Base-by-base conservation (phyloP, 2,888 invertebrate genomes). In the Eustalomyia histrio region DNA sequence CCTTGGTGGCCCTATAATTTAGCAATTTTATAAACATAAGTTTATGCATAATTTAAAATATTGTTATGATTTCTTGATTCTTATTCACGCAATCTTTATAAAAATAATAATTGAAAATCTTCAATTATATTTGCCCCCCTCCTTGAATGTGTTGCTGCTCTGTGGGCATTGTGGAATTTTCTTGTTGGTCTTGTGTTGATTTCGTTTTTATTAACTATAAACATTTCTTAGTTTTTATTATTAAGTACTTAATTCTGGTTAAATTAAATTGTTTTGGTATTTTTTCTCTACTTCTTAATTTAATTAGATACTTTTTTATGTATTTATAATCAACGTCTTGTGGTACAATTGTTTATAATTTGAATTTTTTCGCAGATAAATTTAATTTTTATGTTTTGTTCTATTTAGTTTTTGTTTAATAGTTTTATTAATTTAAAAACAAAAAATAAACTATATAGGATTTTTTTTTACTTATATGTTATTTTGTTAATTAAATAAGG, bases 1-100 rank as follows among this genome's bases (percentile, higher is more conserved):
- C 35, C 14, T 14, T 29, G 72, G 76, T 68, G 80, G 76, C 72
- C 67, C 67, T 58, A 58, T 80, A 73, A 80, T 76, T 76, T 35
- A 43, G 57, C 50, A 58, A 68, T 52, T 64, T 80, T 80, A 80
- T 79, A 69, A 43, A 55, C 21, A 21, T n/a, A 5, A 64, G 39
- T 65, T 65, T 64, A 33, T 67, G 72, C 52, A 80, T 68, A 64
- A 68, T 64, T 68, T 68, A 60, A 68, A 50, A 29, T 29, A 7
- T 58, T 74, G 65, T 60, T 74, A 67, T 74, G 65, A 67, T 74
- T 74, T 67, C 39, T 60, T 21, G 43, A 47, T 47, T 47, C 12
- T 18, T 24, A 55, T 67, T 79, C 75, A 79, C 79, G 79, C 75
- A 65, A 61, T 75, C 75, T 75, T 61, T 18, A 29, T 6, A 21